Evolutionary conservation across 2,113 vertebrate species (phyloP), one percentile per base, ranked within the genome.

Genomic region (Mixornis gularis): DNA sequence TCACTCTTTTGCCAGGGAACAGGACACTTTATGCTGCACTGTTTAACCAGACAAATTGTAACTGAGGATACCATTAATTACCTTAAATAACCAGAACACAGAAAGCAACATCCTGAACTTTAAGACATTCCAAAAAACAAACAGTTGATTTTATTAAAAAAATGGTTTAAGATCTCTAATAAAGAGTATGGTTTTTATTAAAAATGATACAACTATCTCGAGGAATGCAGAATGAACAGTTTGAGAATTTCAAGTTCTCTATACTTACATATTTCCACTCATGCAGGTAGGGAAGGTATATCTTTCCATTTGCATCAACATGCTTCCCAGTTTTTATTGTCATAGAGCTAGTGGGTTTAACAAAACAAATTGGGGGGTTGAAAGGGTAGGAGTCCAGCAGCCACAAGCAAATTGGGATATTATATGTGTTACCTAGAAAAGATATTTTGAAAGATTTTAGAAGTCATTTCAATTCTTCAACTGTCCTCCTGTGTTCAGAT

Each of bases 301-400:
- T 99, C 92, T 99, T 99, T 74, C 99, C 99, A 56, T 99, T 99
- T 85, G 99, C 99, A 95, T 99, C 99, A n/a, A 99, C 99, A 80
- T 99, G 99, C 63, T 99, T 99, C 86, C 99, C 99, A 66, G 98
- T 99, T 97, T 99, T 99, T 96, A 99, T 99, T 96, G 99, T 99
- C 99, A 99, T 99, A 64, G 98, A 98, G 90, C 98, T 99, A 87
- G 99, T 99, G 87, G 99, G 99, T 96, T 99, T 99, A 89, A 99
- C 99, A 96, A 99, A 99, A 97, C 99, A 99, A 95, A 99, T 99
- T 21, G 99, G 99, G 21, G 99, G 98, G 73, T 99, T 99, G 98
- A 98, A 99, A 36, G 99, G 99, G 90, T 99, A 99, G 20, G 98
- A 99, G 97, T 99, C 99, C 97, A 99, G 96, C 84, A 99, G 97